Conservation (phyloP, 2,113 vertebrate genomes). For the Callopanchax toddi region DNA sequence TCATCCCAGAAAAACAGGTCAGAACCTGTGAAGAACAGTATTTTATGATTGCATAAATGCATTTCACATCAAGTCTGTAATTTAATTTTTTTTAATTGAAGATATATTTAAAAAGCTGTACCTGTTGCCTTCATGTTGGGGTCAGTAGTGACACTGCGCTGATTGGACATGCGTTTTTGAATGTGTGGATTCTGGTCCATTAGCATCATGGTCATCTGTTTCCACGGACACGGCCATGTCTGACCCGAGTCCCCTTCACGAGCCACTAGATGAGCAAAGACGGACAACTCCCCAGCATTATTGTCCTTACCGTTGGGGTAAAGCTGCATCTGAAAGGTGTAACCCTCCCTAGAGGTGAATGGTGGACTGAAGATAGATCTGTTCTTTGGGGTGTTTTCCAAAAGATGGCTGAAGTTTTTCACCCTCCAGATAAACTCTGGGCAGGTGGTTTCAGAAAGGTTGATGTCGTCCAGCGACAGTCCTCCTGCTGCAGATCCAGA, state of each 20-base stretch:
- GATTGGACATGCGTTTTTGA: conserved; percentile 88
- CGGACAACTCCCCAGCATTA: conserved; percentile 64
- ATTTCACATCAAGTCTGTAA: background rate
- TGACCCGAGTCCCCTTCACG: conserved; percentile 81
- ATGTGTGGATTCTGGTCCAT: conserved; percentile 92
- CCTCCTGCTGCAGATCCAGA: conserved; percentile 75
- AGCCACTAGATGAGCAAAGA: conserved; percentile 84
- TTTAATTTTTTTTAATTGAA: background rate
- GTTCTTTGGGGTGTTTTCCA: conserved; percentile 66
- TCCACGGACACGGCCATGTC: conserved; percentile 90
- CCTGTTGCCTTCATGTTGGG: conserved; percentile 70
- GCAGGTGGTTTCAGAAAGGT: conserved; percentile 90
- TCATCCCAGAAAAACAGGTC: conserved; percentile 82
- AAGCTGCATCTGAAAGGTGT: conserved; percentile 87
- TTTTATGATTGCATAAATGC: background rate
- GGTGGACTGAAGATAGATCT: conserved; percentile 81
- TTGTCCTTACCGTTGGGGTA: conserved; percentile 59
- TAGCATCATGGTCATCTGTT: conserved; percentile 87
- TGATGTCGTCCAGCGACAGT: conserved; percentile 92
- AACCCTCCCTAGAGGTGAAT: conserved; percentile 86
- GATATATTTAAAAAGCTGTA: conserved; percentile 45
- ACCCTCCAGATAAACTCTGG: conserved; percentile 90
- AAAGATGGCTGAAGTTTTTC: conserved; percentile 82
- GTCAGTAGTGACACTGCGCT: conserved; percentile 89
- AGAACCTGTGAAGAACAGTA: conserved; percentile 23